Conservation (phyloP, 1,140 invertebrate species). For the Thrips palmi region DNA sequence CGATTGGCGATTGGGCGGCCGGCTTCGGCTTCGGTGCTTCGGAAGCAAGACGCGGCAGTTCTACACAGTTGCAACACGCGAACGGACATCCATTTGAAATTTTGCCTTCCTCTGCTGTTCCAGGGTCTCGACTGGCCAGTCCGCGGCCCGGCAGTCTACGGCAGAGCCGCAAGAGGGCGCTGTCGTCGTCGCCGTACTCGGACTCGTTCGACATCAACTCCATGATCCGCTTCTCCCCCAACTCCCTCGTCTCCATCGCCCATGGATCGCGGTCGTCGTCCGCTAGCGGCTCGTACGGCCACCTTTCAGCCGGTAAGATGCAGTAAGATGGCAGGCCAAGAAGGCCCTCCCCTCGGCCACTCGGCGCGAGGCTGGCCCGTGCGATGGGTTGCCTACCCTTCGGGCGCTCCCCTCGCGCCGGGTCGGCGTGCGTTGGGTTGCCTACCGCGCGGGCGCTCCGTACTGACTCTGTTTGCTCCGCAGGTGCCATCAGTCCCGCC, state of each 20-base stretch:
- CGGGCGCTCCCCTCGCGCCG: not conserved
- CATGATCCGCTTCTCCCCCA: slow-evolving; percentile 87
- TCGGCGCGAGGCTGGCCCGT: not conserved
- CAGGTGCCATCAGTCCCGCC: slow-evolving; percentile 39
- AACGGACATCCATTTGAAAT: slow-evolving; percentile 5
- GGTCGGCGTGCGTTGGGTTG: not conserved
- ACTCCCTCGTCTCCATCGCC: slow-evolving; percentile 76
- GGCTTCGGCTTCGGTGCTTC: too few species aligned
- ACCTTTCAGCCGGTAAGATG: slow-evolving; percentile 64
- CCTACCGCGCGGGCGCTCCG: not conserved
- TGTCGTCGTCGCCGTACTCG: slow-evolving; percentile 87
- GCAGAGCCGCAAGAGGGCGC: slow-evolving; percentile 68
- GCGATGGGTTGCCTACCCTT: too few species aligned
- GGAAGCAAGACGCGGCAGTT: too few species aligned
- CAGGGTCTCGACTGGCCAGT: slow-evolving; percentile 52
- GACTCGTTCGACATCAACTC: slow-evolving; percentile 88
- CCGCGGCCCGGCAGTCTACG: slow-evolving; percentile 37
- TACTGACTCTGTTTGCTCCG: slow-evolving; percentile 10
- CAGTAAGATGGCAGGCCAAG: not conserved
- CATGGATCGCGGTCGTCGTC: slow-evolving; percentile 71
- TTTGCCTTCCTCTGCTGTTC: slow-evolving; percentile 16
- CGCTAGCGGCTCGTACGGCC: slow-evolving; percentile 81
- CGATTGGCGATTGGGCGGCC: too few species aligned
- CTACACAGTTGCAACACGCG: not conserved
- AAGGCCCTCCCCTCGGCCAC: not conserved